These are phyloP conservation scores for Pogonocichla stellata DNA, from an alignment of 2,113 vertebrate genomes.

Conservation along the genomic window DNA sequence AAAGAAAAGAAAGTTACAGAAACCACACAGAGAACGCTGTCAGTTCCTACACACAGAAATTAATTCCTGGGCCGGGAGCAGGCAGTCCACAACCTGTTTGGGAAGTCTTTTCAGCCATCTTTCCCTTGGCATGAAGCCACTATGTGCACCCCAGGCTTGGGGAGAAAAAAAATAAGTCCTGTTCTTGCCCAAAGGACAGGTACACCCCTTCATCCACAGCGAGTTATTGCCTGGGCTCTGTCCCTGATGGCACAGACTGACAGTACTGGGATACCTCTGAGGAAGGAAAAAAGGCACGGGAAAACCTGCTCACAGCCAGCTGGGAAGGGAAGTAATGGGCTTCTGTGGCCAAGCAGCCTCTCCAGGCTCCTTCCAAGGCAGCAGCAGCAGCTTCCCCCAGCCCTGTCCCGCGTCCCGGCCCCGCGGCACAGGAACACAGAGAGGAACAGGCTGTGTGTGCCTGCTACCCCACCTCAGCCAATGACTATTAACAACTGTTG, in stretches of 20 bases:
- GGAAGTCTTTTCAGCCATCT: not conserved
- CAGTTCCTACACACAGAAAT: not conserved
- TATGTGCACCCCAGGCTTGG: not conserved
- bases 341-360: not conserved
- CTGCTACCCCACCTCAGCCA: fast-evolving
- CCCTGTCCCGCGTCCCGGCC: not conserved
- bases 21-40: not conserved
- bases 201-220: not conserved
- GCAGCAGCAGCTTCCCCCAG: not conserved
- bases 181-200: not conserved
- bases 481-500: not conserved
- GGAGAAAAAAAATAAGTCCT: fast-evolving
- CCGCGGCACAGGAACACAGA: fast-evolving
- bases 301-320: not conserved
- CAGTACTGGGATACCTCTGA: not conserved
- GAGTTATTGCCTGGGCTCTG: not conserved
- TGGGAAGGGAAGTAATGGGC: not conserved
- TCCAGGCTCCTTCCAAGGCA: not conserved
- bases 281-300: not conserved
- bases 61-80: not conserved
- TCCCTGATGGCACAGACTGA: not conserved
- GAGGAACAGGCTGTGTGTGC: not conserved
- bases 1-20: conserved; percentile 5
- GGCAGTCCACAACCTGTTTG: fast-evolving
- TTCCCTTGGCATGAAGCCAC: not conserved